Evolutionary conservation across 2,888 invertebrate species (phyloP).

Genomic region (Lasioglossum morio): DNA sequence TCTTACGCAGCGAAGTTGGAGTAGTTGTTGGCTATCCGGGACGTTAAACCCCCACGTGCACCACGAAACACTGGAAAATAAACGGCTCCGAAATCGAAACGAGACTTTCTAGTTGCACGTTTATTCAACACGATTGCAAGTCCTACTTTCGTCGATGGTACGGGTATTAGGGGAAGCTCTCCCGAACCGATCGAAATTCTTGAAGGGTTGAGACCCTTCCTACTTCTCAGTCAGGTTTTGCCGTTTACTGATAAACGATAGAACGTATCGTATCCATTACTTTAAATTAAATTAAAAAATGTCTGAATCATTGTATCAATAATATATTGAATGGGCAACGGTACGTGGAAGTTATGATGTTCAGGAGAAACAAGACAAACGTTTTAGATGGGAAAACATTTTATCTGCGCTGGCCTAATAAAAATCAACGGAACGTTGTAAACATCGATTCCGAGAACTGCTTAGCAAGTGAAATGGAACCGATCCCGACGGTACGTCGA

Average conservation of each 20-base stretch:
- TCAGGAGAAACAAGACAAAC: background rate
- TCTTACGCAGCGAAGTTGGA: slow-evolving; percentile 69
- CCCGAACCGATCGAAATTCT: background rate
- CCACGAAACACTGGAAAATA: slow-evolving; percentile 30
- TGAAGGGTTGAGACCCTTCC: background rate
- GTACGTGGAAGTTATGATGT: background rate
- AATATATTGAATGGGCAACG: no score
- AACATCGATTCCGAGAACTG: background rate
- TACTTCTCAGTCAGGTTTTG: background rate
- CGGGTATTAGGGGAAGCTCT: slow-evolving; percentile 7
- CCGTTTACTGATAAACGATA: background rate
- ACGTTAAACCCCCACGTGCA: background rate
- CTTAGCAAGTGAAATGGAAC: background rate
- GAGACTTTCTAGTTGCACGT: slow-evolving; percentile 22
- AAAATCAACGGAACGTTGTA: background rate
- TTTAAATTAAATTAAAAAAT: no score
- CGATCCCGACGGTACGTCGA: background rate
- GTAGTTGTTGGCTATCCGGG: slow-evolving; percentile 30
- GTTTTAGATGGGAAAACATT: background rate
- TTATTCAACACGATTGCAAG: slow-evolving; percentile 29
- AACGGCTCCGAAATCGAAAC: slow-evolving; percentile 24
- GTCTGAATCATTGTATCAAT: no score
- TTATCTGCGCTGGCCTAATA: background rate
- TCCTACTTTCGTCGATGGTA: slow-evolving; percentile 18
- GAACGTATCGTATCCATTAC: no score